These are phyloP conservation scores for Siderastrea siderea DNA, from an alignment of 92 coral and sea anemone genomes.

Conservation along the genomic window DNA sequence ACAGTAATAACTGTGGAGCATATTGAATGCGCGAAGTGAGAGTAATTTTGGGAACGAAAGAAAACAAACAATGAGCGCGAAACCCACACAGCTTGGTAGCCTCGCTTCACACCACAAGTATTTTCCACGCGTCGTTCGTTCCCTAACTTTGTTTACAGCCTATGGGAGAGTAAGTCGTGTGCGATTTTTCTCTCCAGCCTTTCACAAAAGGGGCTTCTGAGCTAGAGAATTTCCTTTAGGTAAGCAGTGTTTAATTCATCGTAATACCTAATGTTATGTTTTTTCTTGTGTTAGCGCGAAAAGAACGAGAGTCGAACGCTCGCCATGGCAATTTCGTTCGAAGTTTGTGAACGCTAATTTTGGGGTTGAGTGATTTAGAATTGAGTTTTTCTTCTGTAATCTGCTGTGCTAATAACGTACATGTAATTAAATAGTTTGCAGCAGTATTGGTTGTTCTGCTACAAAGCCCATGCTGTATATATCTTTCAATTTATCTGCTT, in stretches of 20 bases:
- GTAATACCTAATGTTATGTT: background rate
- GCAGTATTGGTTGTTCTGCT: background rate
- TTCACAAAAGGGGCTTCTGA: background rate
- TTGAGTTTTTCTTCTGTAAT: background rate
- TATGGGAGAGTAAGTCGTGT: background rate
- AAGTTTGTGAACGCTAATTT: background rate
- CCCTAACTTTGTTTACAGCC: slow-evolving; percentile 50
- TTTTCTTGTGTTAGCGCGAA: background rate
- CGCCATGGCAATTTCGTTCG: background rate
- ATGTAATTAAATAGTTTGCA: background rate
- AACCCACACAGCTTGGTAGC: slow-evolving; percentile 32
- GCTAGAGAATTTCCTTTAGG: background rate
- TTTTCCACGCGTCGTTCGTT: slow-evolving; percentile 24
- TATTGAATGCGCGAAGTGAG: too few relatives aligned
- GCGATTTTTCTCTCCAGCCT: background rate
- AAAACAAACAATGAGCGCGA: background rate
- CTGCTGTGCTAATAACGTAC: background rate
- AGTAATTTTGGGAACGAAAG: too few relatives aligned
- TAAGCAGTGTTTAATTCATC: background rate
- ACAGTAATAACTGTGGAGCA: too few relatives aligned
- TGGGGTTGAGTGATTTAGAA: background rate
- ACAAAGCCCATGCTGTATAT: background rate
- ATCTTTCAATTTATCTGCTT: background rate
- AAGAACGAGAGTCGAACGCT: background rate
- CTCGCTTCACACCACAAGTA: slow-evolving; percentile 21